Evolutionary conservation across 2,888 invertebrate species (phyloP).

Genomic region (Cataglyphis rosenhaueri): DNA sequence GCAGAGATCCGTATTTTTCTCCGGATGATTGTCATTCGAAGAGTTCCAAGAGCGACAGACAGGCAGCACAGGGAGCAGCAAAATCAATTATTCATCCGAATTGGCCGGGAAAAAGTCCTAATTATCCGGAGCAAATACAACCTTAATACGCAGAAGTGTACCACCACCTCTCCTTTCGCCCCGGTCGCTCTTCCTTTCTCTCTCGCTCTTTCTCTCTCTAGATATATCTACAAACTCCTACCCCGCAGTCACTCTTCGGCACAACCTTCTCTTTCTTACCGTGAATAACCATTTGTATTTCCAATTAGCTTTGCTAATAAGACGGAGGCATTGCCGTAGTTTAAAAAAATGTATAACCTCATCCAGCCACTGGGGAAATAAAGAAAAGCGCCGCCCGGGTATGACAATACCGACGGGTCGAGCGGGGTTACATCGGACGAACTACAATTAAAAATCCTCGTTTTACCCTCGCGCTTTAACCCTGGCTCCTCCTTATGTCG

Average conservation of each 20-base stretch:
- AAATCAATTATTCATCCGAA: conserved; percentile 86
- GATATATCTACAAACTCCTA: conserved; percentile 60
- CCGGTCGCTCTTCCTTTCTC: conserved; percentile 44
- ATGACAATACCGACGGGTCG: conserved; percentile 82
- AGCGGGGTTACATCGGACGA: conserved; percentile 81
- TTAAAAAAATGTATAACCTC: conserved; percentile 85
- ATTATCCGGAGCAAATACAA: conserved; percentile 85
- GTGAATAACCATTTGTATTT: conserved; percentile 86
- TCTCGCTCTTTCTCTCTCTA: conserved; percentile 55
- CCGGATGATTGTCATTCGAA: conserved; percentile 84
- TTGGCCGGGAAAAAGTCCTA: conserved; percentile 85
- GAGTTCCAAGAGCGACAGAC: conserved; percentile 75
- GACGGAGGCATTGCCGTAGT: conserved; percentile 84
- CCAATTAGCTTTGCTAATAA: conserved; percentile 86
- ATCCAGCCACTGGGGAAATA: conserved; percentile 86
- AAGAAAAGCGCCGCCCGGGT: conserved; percentile 84
- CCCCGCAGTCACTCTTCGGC: conserved; percentile 73
- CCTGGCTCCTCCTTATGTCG: conserved; percentile 78
- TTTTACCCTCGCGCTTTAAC: conserved; percentile 81
- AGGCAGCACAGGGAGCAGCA: conserved; percentile 71
- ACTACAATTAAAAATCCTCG: conserved; percentile 84
- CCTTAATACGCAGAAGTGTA: conserved; percentile 84
- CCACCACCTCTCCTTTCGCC: conserved; percentile 59
- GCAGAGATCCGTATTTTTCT: conserved; percentile 81
- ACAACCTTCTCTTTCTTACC: conserved; percentile 79